These are phyloP conservation scores for Hydrolagus colliei DNA, from an alignment of 2,797 vertebrate species.

Conservation along the genomic window DNA sequence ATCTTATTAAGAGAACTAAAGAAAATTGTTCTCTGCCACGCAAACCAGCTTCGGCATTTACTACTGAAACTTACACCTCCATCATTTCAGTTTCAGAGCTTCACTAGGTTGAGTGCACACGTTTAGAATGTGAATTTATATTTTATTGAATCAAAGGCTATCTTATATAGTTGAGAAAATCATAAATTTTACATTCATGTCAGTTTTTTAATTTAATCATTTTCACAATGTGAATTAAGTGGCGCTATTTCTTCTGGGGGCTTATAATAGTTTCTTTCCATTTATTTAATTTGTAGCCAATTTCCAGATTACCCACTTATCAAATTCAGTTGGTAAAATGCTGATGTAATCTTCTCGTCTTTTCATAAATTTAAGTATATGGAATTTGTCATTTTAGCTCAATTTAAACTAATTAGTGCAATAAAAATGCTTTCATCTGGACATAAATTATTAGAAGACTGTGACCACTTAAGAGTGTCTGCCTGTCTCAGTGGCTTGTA, in stretches of 20 bases:
- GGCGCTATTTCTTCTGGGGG: slow-evolving; percentile 53
- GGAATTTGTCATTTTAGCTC: background rate
- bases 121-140: slow-evolving; percentile 18
- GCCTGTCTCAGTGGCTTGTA: background rate
- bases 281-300: slow-evolving; percentile 57
- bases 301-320: slow-evolving; percentile 49
- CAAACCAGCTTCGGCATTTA: slow-evolving; percentile 5
- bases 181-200: slow-evolving; percentile 57
- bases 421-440: slow-evolving; percentile 6
- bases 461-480: background rate
- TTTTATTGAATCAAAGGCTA: slow-evolving; percentile 21
- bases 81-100: slow-evolving; percentile 21
- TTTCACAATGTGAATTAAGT: slow-evolving; percentile 60
- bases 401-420: slow-evolving; percentile 14
- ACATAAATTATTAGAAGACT: slow-evolving; percentile 6
- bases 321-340: slow-evolving; percentile 44
- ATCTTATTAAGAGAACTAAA: slow-evolving; percentile 9
- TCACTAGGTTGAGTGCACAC: background rate
- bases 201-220: slow-evolving; percentile 57
- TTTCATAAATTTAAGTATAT: slow-evolving; percentile 26
- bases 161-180: slow-evolving; percentile 34
- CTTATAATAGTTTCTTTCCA: slow-evolving; percentile 51
- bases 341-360: slow-evolving; percentile 35
- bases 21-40: background rate
- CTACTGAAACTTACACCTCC: background rate